Evolutionary conservation across 2,888 invertebrate genomes (phyloP).

Genomic region (Crepidodera aurea): DNA sequence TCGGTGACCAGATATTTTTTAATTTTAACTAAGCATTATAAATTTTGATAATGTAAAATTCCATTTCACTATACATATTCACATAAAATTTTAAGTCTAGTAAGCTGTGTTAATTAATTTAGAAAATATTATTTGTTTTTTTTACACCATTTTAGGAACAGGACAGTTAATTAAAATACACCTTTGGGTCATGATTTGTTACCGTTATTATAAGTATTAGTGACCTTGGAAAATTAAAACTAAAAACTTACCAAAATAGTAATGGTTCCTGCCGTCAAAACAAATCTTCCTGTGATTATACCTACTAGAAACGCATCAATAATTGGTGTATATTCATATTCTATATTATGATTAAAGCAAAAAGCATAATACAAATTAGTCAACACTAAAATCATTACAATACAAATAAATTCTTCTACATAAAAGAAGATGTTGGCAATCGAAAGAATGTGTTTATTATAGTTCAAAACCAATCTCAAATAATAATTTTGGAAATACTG

Average conservation of each 20-base stretch:
- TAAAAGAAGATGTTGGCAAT: constrained; percentile 11
- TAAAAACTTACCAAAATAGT: constrained; percentile 13
- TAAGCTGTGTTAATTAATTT: no score
- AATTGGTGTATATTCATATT: neutral
- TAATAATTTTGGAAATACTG: constrained; percentile 22
- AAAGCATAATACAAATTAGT: constrained; percentile 15
- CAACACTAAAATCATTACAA: neutral
- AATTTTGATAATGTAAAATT: no score
- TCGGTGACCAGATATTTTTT: no score
- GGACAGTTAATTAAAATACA: no score
- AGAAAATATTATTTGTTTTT: no score
- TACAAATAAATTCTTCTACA: neutral
- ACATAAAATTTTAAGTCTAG: no score
- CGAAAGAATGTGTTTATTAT: constrained; percentile 21
- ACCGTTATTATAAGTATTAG: no score
- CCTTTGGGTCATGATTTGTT: no score
- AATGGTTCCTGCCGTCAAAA: neutral
- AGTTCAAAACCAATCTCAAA: neutral
- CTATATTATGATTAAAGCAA: neutral
- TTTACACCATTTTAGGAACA: no score
- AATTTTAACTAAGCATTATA: no score
- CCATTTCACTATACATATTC: no score
- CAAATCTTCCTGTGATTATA: neutral
- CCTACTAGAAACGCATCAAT: constrained; percentile 3
- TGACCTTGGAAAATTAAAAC: no score